phyloP scores from a whole-genome alignment of 2,113 vertebrate genomes.

The Crotalus horridus region DNA sequence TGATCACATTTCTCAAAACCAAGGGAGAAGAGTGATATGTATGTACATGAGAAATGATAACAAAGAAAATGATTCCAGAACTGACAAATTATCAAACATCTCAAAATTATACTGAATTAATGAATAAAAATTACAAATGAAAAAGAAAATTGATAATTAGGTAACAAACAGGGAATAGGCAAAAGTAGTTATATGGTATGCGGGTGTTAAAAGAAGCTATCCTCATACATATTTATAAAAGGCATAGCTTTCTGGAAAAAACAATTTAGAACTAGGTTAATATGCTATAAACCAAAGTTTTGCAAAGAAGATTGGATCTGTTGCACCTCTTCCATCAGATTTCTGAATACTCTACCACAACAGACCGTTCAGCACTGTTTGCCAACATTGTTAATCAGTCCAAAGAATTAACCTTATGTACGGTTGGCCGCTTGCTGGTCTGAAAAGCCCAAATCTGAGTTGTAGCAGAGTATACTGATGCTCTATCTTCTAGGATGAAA shows the following conservation, averaged over 20 bases:
- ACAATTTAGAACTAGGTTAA: constrained; percentile 33
- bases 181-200: constrained; percentile 38
- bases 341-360: constrained; percentile 52
- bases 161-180: constrained; percentile 21
- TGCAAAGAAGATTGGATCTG: constrained; percentile 11
- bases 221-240: constrained; percentile 44
- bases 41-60: constrained; percentile 26
- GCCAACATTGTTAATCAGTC: constrained; percentile 69
- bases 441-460: constrained; percentile 70
- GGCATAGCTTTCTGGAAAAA: constrained; percentile 37
- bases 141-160: constrained; percentile 29
- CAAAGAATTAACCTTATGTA: constrained; percentile 71
- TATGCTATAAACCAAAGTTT: constrained; percentile 49
- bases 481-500: constrained; percentile 70
- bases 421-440: constrained; percentile 65
- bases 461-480: constrained; percentile 66
- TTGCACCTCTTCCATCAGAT: constrained; percentile 50
- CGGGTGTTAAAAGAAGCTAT: constrained; percentile 40
- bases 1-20: constrained; percentile 40
- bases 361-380: constrained; percentile 62
- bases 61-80: constrained; percentile 37
- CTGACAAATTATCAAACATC: constrained; percentile 19
- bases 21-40: constrained; percentile 43
- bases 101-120: neutral
- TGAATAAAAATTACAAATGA: neutral